Percentiles rank a stretch among this genome's conserved stretches.
These are phyloP conservation scores for Madoqua kirkii DNA, from an alignment of 2,113 vertebrate species.

Conservation along the genomic window DNA sequence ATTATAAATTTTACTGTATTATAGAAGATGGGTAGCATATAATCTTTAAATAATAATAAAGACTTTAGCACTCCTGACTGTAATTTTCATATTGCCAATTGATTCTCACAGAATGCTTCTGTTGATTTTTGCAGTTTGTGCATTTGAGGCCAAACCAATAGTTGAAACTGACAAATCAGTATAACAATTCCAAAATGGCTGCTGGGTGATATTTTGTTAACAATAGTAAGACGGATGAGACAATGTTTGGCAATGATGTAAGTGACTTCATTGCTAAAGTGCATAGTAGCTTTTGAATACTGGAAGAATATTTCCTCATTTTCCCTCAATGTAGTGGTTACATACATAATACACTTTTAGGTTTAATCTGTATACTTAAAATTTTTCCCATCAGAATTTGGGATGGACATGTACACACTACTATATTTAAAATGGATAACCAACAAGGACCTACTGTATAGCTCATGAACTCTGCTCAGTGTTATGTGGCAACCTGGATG, in stretches of 20 bases:
- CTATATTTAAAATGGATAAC: background rate
- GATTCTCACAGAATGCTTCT: background rate
- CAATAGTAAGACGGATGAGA: background rate
- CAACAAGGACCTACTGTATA: background rate
- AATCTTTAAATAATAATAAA: background rate
- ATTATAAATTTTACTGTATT: background rate
- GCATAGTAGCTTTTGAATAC: background rate
- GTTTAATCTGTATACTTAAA: background rate
- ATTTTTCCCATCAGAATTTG: background rate
- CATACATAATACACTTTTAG: background rate
- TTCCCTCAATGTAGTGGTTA: background rate
- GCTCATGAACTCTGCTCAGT: background rate
- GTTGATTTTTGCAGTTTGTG: background rate
- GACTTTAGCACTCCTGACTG: background rate
- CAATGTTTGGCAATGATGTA: background rate
- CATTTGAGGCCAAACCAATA: background rate
- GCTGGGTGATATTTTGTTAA: background rate
- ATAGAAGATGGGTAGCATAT: background rate
- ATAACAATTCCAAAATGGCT: background rate
- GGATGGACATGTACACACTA: background rate
- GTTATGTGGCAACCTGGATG: background rate
- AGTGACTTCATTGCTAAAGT: background rate
- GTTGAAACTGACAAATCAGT: background rate
- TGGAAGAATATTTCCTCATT: background rate
- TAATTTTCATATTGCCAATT: background rate